phyloP scores from a whole-genome alignment of 2,797 vertebrate species.

The Etheostoma nigrum region DNA sequence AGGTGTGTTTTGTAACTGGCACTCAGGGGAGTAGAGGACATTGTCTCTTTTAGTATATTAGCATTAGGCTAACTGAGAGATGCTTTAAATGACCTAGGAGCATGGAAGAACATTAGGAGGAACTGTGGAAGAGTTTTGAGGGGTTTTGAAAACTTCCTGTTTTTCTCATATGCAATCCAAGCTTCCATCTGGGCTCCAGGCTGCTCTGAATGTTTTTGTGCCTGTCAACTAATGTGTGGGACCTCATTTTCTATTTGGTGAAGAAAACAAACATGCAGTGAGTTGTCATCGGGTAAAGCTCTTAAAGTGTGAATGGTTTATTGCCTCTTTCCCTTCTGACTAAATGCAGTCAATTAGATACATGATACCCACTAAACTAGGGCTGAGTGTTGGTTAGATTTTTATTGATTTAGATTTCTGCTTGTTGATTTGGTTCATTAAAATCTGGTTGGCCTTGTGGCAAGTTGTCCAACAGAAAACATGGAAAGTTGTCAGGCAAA shows the following conservation, averaged over 20 bases:
- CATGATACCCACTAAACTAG: slow-evolving; percentile 30
- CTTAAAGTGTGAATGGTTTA: slow-evolving; percentile 54
- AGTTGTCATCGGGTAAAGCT: slow-evolving; percentile 49
- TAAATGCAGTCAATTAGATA: slow-evolving; percentile 46
- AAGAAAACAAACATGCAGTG: slow-evolving; percentile 70
- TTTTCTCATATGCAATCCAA: slow-evolving; percentile 70
- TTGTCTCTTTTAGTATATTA: slow-evolving; percentile 11
- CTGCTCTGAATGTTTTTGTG: slow-evolving; percentile 53
- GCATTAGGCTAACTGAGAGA: slow-evolving; percentile 20
- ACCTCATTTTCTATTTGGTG: slow-evolving; percentile 66
- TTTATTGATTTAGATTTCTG: slow-evolving; percentile 30
- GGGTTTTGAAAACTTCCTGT: slow-evolving; percentile 64
- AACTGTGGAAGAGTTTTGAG: slow-evolving; percentile 59
- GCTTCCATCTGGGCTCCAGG: slow-evolving; percentile 83
- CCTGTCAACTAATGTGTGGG: slow-evolving; percentile 62
- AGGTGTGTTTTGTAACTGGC: slow-evolving; percentile 58
- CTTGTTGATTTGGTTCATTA: neutral
- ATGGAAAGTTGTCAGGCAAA: neutral
- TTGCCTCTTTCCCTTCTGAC: slow-evolving; percentile 29
- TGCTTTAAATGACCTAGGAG: slow-evolving; percentile 23
- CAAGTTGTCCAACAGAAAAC: neutral
- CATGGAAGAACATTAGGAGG: slow-evolving; percentile 30
- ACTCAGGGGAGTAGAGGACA: neutral
- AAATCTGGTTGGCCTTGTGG: neutral
- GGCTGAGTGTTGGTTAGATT: slow-evolving; percentile 10